Conservation (phyloP, 2,797 vertebrate species). For the Neopelma chrysocephalum region DNA sequence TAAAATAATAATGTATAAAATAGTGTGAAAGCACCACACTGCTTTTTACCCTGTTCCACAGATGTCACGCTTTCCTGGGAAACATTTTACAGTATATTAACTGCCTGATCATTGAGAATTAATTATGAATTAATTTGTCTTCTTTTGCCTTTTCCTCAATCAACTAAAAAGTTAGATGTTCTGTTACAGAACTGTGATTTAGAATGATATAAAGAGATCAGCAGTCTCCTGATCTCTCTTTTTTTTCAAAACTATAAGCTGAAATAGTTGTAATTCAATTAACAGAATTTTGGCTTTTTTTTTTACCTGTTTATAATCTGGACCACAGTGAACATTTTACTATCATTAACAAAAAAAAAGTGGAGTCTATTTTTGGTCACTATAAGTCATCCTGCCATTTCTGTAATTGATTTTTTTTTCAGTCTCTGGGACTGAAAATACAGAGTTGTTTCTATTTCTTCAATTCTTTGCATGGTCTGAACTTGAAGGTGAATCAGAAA, state of each 20-base stretch:
- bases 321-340: background rate
- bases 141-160: conserved; percentile 7
- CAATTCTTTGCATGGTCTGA: background rate
- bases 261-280: background rate
- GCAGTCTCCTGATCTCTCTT: background rate
- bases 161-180: background rate
- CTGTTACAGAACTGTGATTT: conserved; percentile 23
- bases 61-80: conserved; percentile 1
- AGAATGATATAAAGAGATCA: background rate
- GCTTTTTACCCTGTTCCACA: background rate
- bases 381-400: background rate
- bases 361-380: background rate
- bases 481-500: background rate
- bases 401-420: background rate
- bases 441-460: background rate
- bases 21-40: conserved; percentile 17
- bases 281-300: background rate
- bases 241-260: background rate
- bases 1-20: conserved; percentile 40
- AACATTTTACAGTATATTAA: conserved; percentile 60
- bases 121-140: conserved; percentile 51
- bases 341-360: background rate
- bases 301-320: background rate
- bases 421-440: background rate
- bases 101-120: conserved; percentile 39